Base-by-base conservation (phyloP, 1,140 invertebrate species). In the Ooceraea biroi region DNA sequence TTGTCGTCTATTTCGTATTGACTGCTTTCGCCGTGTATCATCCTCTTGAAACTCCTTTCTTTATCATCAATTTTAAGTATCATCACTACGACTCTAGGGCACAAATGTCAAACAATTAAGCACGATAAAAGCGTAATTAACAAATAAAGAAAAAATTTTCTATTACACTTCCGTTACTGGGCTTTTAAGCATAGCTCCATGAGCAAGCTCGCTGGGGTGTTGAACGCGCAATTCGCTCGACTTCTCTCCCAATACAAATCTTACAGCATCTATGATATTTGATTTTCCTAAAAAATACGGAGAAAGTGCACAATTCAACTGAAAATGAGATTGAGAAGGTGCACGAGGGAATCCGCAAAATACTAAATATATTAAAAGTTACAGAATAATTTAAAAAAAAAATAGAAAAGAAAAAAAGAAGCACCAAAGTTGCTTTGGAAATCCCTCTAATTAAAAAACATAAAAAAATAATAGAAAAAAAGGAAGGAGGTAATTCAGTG, bases 191-290 rank as follows among this genome's bases (percentile, higher is more conserved):
- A 98, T 98, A 41, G 98, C 98, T 55, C 98, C 98, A 95, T 99
- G 98, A 92, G 99, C 98, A 3, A 99, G 95, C 95, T 99, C 98
- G 92, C 97, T 97, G 0, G 99, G 95, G 71, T 97, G 96, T 94
- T 98, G 99, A 0, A 99, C 98, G 91, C 99, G 95, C 44, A 99
- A 95, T 92, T 97, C 97, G 27, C 96, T 97, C 0, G 98, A 98
- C 92, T 98, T 98, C 92, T 99, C 99, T 10, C 99, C 99, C 96
- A 99, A 97, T 60, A 99, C 99, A 96, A 99, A 99, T 95, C 98
- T 98, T 85, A 99, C 98, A 50, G 99, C 99, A 94, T 99, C 99
- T 98, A 99, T 99, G 91, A 99, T 98, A 94, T 99, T 99, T 0
- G 98, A 99, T 95, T 99, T 99, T n/a, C 98, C 98, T 98, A 89